These are phyloP conservation scores for Drepana falcataria DNA, from an alignment of 2,888 invertebrate species.

Conservation along the genomic window DNA sequence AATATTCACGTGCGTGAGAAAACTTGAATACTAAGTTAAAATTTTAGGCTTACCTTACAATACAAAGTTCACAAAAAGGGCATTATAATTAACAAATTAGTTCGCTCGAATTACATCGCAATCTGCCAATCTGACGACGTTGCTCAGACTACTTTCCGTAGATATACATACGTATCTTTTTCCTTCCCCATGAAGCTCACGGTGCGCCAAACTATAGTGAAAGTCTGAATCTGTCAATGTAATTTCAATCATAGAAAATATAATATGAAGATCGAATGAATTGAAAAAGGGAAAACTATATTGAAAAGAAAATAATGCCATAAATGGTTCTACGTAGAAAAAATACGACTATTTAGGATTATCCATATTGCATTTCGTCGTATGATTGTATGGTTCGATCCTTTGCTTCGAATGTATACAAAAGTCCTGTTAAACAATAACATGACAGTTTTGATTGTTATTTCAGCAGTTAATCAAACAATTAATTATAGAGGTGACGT, in stretches of 20 bases:
- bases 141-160: no score
- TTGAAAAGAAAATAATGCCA: not conserved
- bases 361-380: conserved; percentile 3
- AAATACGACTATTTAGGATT: conserved; percentile 4
- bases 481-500: conserved; percentile 11
- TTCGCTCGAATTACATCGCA: no score
- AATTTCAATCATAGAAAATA: not conserved
- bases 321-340: not conserved
- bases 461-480: conserved; percentile 8
- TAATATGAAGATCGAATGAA: not conserved
- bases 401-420: conserved; percentile 5
- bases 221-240: not conserved
- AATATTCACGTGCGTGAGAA: no score
- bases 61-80: no score
- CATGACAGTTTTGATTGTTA: conserved; percentile 12
- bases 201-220: no score
- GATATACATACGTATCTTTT: no score
- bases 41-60: no score
- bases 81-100: no score
- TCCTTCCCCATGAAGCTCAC: no score
- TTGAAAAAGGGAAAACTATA: not conserved
- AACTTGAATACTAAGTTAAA: no score
- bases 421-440: conserved; percentile 11
- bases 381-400: conserved; percentile 1
- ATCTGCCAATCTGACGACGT: no score